Evolutionary conservation across 92 coral and sea anemone genomes (phyloP), one percentile per base, ranked within the genome.

Genomic region (Muricea muricata): DNA sequence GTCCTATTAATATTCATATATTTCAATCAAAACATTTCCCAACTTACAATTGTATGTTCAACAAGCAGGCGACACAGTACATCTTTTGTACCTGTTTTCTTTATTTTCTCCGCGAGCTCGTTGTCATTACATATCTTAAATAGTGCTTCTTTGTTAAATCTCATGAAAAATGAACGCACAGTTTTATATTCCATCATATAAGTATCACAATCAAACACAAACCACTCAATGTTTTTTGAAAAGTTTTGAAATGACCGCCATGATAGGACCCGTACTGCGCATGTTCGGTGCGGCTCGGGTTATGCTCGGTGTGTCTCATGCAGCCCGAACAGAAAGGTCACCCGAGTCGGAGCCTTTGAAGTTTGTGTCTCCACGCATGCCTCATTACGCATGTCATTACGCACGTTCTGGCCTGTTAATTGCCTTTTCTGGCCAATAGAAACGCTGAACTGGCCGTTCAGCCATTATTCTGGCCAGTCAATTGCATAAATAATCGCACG

Each of bases 121-220:
- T 78, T 37, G 11, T 78, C 83, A 24, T 0, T 26, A 58, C 54
- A 78, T 25, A 78, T 31, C 7, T 45, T 58, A 18, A 32, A 40
- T 26, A 78, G 69, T 78, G 25, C 35, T 0, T 56, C 70, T 57
- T 78, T 78, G 71, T 29, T 78, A 78, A 78, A 78, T 32, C 83
- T 30, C 71, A 31, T 78, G 30, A 78, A 78, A 58, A 78, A 78
- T 14, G 48, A 35, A 29, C 54, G 31, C 6, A 78, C 13, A 24
- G 55, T 54, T 24, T 33, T 56, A 39, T 54, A 32, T 26, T 78
- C 83, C 83, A 78, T 78, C 23, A 20, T 9, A 63, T 18, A 34
- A 70, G 39, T 12, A 34, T 33, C 28, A 35, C 48, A 21, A n/a
- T n/a, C 72, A 65, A 6, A 28, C 31, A 37, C 5, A 37, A 37